Conservation (phyloP, 1,140 invertebrate species). For the Leptopilina boulardi region DNA sequence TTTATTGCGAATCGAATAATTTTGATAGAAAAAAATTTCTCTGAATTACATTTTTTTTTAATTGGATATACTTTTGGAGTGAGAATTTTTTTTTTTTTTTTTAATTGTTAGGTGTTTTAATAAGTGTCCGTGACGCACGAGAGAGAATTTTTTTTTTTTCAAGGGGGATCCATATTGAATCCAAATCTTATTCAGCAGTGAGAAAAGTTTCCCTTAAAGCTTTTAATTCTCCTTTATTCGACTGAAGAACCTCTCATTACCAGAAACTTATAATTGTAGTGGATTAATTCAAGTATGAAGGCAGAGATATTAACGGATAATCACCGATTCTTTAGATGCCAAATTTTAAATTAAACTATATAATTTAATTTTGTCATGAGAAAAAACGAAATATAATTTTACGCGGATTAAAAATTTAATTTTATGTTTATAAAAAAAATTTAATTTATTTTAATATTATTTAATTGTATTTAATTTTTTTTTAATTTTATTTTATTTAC, state of each 20-base stretch:
- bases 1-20: too few species aligned
- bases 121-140: neutral
- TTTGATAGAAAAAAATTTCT: too few species aligned
- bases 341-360: neutral
- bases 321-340: neutral
- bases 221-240: conserved; percentile 6
- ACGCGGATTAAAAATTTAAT: too few species aligned
- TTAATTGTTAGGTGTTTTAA: neutral
- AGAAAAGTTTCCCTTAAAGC: neutral
- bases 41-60: neutral
- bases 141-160: neutral
- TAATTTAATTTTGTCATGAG: too few species aligned
- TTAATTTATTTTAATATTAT: too few species aligned
- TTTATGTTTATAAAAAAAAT: too few species aligned
- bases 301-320: conserved; percentile 4
- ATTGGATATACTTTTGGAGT: neutral
- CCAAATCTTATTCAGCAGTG: neutral
- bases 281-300: conserved; percentile 1
- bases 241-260: conserved; percentile 8
- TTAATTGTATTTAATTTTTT: too few species aligned
- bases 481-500: too few species aligned
- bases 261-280: conserved; percentile 6
- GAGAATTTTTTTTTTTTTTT: neutral
- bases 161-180: neutral
- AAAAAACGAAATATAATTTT: too few species aligned